Percentiles rank a stretch among this genome's conserved stretches.
These are phyloP conservation scores for Phaonia tiefii DNA, from an alignment of 2,888 invertebrate genomes.

Conservation along the genomic window DNA sequence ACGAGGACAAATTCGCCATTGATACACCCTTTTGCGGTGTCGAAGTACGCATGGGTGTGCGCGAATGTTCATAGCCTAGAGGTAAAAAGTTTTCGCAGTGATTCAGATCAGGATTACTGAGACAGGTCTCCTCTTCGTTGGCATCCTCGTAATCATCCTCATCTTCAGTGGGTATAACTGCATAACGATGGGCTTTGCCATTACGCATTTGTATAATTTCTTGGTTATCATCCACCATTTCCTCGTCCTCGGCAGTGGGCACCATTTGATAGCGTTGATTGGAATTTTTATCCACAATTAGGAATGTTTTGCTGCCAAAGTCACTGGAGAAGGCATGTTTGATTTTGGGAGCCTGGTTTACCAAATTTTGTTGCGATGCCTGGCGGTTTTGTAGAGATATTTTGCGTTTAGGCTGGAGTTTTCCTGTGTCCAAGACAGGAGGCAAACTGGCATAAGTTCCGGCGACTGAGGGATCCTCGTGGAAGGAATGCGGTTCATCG, in stretches of 20 bases:
- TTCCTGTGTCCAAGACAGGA: conserved; percentile 69
- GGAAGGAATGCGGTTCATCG: conserved; percentile 75
- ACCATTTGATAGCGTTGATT: conserved; percentile 84
- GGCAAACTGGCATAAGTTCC: conserved; percentile 77
- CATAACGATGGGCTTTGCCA: conserved; percentile 82
- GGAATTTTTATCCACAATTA: conserved; percentile 82
- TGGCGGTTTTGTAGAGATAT: conserved; percentile 47
- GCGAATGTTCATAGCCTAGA: conserved; percentile 65
- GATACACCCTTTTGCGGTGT: conserved; percentile 76
- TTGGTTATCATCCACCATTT: conserved; percentile 80
- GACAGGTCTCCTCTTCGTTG: conserved; percentile 79
- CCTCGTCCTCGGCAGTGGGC: conserved; percentile 84
- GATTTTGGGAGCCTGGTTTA: conserved; percentile 69
- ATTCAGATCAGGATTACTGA: conserved; percentile 80
- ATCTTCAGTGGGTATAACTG: conserved; percentile 83
- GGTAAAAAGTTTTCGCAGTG: conserved; percentile 73
- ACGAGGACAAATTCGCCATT: conserved; percentile 67
- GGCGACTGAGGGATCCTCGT: conserved; percentile 73
- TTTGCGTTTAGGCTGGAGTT: conserved; percentile 66
- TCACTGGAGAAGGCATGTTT: conserved; percentile 80
- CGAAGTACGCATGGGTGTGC: conserved; percentile 75
- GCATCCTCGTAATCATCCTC: conserved; percentile 78
- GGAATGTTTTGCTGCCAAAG: conserved; percentile 79
- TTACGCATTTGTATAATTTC: conserved; percentile 81
- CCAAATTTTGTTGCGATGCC: conserved; percentile 50